phyloP scores from a whole-genome alignment of 2,888 invertebrate genomes.

The Leptogaster cylindrica region DNA sequence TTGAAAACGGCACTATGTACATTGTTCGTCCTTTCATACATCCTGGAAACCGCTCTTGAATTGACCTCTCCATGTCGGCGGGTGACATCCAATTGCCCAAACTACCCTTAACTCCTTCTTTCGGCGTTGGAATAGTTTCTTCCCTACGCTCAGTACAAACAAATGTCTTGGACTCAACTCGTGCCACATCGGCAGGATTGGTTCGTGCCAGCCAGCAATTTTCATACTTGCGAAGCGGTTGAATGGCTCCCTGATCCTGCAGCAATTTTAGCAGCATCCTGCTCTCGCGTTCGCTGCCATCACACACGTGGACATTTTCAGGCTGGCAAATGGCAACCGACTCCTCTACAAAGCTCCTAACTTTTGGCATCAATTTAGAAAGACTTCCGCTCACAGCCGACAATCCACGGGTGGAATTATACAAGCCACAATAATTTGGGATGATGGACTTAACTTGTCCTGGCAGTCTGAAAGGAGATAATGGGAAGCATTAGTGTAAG shows the following conservation, averaged over 20 bases:
- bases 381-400: conserved; percentile 60
- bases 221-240: conserved; percentile 82
- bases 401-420: conserved; percentile 54
- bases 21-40: conserved; percentile 93
- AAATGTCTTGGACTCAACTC: conserved; percentile 95
- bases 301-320: conserved; percentile 87
- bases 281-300: conserved; percentile 87
- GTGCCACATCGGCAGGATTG: conserved; percentile 96
- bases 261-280: conserved; percentile 74
- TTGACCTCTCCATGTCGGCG: conserved; percentile 77
- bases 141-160: conserved; percentile 83
- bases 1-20: conserved; percentile 98
- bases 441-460: too few relatives aligned
- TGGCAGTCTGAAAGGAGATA: neutral
- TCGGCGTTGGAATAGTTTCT: conserved; percentile 82
- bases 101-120: conserved; percentile 79
- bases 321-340: conserved; percentile 84
- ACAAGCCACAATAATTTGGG: neutral
- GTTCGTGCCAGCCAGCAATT: conserved; percentile 96
- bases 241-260: conserved; percentile 79
- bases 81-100: conserved; percentile 95
- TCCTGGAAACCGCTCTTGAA: conserved; percentile 84
- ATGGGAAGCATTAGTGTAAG: neutral
- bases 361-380: conserved; percentile 58
- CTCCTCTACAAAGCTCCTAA: conserved; percentile 75